These are phyloP conservation scores for Drosophila merina DNA, from an alignment of 2,888 invertebrate species.

Conservation along the genomic window DNA sequence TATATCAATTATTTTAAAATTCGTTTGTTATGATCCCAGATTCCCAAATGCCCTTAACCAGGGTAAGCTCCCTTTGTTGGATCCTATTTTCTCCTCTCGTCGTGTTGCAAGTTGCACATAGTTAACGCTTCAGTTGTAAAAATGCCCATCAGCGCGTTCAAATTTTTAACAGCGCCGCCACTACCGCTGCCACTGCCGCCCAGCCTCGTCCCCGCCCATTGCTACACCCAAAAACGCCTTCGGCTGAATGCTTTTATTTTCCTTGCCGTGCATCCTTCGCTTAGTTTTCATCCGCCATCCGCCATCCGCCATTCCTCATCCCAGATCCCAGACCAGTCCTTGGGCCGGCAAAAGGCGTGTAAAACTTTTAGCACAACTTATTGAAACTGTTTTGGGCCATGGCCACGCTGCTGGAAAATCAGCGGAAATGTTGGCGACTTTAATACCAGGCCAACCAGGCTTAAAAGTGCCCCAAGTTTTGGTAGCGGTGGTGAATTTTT, in stretches of 20 bases:
- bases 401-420: constrained; percentile 69
- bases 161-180: constrained; percentile 67
- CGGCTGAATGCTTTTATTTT: constrained; percentile 57
- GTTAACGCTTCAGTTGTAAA: constrained; percentile 78
- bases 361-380: constrained; percentile 75
- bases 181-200: constrained; percentile 30
- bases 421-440: constrained; percentile 72
- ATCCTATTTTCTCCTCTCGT: constrained; percentile 20
- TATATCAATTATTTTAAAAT: too few species aligned
- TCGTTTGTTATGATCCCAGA: background rate
- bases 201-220: background rate
- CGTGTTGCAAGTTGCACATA: constrained; percentile 63
- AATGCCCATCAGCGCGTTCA: constrained; percentile 74
- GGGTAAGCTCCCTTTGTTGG: background rate
- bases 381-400: constrained; percentile 76
- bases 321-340: background rate
- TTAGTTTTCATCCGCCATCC: constrained; percentile 37
- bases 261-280: constrained; percentile 29
- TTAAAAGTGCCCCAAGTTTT: constrained; percentile 12
- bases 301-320: constrained; percentile 8
- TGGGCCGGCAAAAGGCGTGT: constrained; percentile 61
- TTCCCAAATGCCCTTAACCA: background rate
- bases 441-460: constrained; percentile 20
- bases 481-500: background rate
- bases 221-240: constrained; percentile 18